Evolutionary conservation across 2,113 vertebrate genomes (phyloP), one percentile per base, ranked within the genome.

Genomic region (Ophthalmolycus amberensis): DNA sequence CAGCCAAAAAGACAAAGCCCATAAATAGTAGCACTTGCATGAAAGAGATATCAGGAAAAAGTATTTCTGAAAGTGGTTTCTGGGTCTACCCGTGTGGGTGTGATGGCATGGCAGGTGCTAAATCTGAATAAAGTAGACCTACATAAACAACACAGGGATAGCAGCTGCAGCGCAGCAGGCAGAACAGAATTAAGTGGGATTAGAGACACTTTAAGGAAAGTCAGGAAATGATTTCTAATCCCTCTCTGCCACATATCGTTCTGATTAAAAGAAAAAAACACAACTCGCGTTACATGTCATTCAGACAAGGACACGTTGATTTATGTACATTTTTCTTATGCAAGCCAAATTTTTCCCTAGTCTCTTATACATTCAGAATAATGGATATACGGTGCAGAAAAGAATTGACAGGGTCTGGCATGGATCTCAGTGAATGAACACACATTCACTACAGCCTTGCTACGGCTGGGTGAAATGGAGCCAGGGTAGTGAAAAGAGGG

Each of bases 1-100:
- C 38, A 80, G 67, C 64, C 75, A 75, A 25, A 82, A 65, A 86
- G 75, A 90, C 83, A 91, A 80, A 87, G 75, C 52, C 85, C 82
- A 90, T 86, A 90, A 90, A 89, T 90, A 89, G 87, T 74, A 79
- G 68, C 78, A 71, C 73, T 84, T 89, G 71, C 80, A 89, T 82
- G 65, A 84, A 87, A 78, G 84, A 73, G 83, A 86, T 81, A 80
- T 72, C 82, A 80, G 65, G 40, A 74, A 79, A 74, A 84, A 85
- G 78, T 79, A 75, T 82, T 87, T 84, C 73, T 44, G 69, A 72
- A 73, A 78, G 84, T 87, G 84, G 76, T 86, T 78, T 83, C 77
- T 85, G 71, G 73, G 80, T 76, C 70, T 88, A 75, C 85, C 75
- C 70, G 76, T 86, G 85, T 85, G 81, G 78, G 87, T 75, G 78